A percentile compares a stretch with the other conserved stretches of the same genome.
Conservation (phyloP, 2,113 vertebrate species). For the Fulica atra region DNA sequence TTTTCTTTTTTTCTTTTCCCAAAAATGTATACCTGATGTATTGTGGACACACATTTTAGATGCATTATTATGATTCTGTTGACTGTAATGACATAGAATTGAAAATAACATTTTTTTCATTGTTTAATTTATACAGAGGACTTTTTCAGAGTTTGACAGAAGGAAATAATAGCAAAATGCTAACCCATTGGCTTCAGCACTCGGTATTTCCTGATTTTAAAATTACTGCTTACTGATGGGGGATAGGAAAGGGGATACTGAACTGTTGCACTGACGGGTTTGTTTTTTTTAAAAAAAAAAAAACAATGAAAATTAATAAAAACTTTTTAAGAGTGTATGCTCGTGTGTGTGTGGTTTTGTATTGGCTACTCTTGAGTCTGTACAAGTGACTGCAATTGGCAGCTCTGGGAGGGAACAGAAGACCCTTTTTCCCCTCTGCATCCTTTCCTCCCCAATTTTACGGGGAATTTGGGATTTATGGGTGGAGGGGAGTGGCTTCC, state of each 20-base stretch:
- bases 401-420: not conserved
- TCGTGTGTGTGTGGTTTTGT: constrained; percentile 56
- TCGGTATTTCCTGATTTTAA: constrained; percentile 80
- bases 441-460: not conserved
- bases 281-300: constrained; percentile 71
- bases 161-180: constrained; percentile 84
- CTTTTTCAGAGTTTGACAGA: constrained; percentile 85
- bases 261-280: constrained; percentile 83
- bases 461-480: not conserved
- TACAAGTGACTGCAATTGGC: not conserved
- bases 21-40: constrained; percentile 80
- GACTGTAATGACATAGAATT: constrained; percentile 85
- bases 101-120: constrained; percentile 81
- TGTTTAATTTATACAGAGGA: constrained; percentile 87
- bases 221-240: constrained; percentile 79
- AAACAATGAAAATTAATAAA: constrained; percentile 84
- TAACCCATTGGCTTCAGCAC: constrained; percentile 81
- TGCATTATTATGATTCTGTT: constrained; percentile 84
- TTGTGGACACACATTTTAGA: constrained; percentile 83
- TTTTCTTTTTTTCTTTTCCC: constrained; percentile 71
- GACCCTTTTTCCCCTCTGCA: not conserved
- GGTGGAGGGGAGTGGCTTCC: rapidly evolving
- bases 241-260: constrained; percentile 75
- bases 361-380: not conserved
- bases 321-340: constrained; percentile 79